Conservation (phyloP, 2,113 vertebrate genomes). For the Rattus rattus region DNA sequence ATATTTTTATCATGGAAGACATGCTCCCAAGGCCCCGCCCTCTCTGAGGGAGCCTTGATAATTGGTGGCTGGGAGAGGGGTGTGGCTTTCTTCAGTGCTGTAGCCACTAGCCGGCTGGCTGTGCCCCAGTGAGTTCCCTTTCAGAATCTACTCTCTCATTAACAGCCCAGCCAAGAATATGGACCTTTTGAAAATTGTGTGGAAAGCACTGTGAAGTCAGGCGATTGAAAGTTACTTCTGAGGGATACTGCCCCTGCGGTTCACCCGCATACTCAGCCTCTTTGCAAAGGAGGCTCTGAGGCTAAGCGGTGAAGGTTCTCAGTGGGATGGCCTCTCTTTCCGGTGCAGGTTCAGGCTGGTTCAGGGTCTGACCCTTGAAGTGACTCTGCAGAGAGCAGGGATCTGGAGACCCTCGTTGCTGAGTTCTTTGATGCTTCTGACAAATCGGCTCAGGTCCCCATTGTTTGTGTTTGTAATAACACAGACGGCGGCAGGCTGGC, state of each 20-base stretch:
- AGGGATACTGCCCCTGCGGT: not conserved
- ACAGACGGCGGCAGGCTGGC: not conserved
- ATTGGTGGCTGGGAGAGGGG: not conserved
- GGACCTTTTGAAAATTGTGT: not conserved
- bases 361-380: not conserved
- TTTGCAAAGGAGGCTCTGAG: not conserved
- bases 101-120: not conserved
- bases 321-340: not conserved
- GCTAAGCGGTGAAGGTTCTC: not conserved
- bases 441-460: slow-evolving; percentile 40
- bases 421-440: slow-evolving; percentile 69
- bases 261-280: not conserved
- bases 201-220: not conserved
- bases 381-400: not conserved
- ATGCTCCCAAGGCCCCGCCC: not conserved
- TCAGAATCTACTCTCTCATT: not conserved
- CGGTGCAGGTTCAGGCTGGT: not conserved
- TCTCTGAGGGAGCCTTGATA: not conserved
- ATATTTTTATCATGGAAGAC: not conserved
- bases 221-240: not conserved
- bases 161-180: not conserved
- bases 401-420: slow-evolving; percentile 34
- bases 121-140: not conserved
- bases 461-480: slow-evolving; percentile 51
- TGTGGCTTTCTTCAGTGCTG: not conserved